These are phyloP conservation scores for Datnioides undecimradiatus DNA, from an alignment of 2,113 vertebrate species.

Conservation along the genomic window DNA sequence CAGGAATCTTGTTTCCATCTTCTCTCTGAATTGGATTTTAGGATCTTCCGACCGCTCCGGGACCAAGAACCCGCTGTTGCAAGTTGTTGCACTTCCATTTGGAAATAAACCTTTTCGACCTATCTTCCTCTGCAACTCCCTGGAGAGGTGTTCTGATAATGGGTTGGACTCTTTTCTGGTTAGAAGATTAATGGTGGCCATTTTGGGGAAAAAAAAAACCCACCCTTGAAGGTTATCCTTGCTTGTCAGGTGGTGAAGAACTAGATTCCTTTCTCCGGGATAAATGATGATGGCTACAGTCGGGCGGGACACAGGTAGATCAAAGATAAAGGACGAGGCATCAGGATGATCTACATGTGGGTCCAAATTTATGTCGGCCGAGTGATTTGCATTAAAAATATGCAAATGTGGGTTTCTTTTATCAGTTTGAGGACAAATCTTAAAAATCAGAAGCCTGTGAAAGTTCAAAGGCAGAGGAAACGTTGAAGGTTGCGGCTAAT, in stretches of 20 bases:
- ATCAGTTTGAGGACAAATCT: neutral
- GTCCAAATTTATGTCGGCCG: neutral
- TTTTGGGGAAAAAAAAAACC: constrained; percentile 22
- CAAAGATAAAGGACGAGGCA: constrained; percentile 1
- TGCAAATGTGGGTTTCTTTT: neutral
- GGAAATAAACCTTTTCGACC: constrained; percentile 26
- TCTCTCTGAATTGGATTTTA: constrained; percentile 26
- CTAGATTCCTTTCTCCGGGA: constrained; percentile 5
- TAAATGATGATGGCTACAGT: constrained; percentile 20
- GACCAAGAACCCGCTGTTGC: constrained; percentile 25
- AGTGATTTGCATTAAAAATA: neutral
- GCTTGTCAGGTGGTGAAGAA: constrained; percentile 35
- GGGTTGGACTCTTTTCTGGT: constrained; percentile 41
- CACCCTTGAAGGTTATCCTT: constrained; percentile 36
- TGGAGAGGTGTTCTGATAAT: constrained; percentile 39
- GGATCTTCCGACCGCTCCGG: neutral
- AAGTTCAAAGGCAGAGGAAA: neutral
- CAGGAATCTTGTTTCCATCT: constrained; percentile 9
- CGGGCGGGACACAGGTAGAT: constrained; percentile 1
- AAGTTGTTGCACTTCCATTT: constrained; percentile 31
- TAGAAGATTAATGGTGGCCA: constrained; percentile 52
- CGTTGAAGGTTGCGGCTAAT: neutral
- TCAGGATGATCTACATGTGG: neutral
- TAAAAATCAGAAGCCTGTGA: neutral
- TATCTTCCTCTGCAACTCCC: constrained; percentile 27